Evolutionary conservation across 2,888 invertebrate species (phyloP), one percentile per base, ranked within the genome.

Genomic region (Ptilodon capucinus): DNA sequence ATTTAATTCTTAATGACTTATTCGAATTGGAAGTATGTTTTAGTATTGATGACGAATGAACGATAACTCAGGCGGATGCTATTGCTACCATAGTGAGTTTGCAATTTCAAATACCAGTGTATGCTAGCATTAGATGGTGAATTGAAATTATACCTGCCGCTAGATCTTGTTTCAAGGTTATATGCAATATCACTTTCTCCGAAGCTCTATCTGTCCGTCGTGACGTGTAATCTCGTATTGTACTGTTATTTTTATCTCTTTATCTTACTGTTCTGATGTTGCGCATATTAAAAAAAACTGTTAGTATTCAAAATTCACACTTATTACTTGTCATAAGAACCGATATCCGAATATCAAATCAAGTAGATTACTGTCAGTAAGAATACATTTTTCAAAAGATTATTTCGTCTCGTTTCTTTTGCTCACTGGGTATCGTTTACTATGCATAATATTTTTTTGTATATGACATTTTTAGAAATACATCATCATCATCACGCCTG

Each of bases 131-230:
- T 28, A 28, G 11, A n/a, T 28, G 11, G 11, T 32, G 32, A 32
- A 14, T 7, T 2, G 7, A 32, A 32, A 17, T 35, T 11, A 17
- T 35, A 35, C 16, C 18, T 17, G 8, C 21, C 44, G 14, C 34
- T 32, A 36, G 49, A 48, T 51, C 25, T 57, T 47, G 40, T 42
- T 58, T 43, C 65, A 67, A 64, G 64, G 61, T 64, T 40, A 44
- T 52, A 48, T 56, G 48, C 62, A 55, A 58, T 59, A 60, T 59
- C 58, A 70, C 75, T 75, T 75, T 75, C 74, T 65, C 68, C 60
- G 47, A 61, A 67, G 64, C 60, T n/a, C n/a, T 60, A 63, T 54
- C 63, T 70, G 63, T 70, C 64, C 67, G 62, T 58, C 56, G 62
- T 61, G 64, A 65, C 59, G 41, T 56, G 64, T 65, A 69, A 69